Evolutionary conservation across 2,113 vertebrate species (phyloP).

Genomic region (Sapayoa aenigma): DNA sequence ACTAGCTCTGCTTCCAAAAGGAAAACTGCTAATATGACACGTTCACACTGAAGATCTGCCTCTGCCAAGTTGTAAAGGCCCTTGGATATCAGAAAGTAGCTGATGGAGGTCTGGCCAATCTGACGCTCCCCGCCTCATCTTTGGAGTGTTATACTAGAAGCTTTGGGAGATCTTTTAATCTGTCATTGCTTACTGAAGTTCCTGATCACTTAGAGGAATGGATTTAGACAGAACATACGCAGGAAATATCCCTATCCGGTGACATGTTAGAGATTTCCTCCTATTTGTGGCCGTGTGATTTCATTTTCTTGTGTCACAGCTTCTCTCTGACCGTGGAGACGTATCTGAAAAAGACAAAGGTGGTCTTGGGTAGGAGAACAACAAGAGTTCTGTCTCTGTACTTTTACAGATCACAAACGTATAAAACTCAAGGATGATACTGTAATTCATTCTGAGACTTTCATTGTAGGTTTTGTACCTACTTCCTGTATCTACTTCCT

Average conservation of each 20-base stretch:
- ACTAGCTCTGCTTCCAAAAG: neutral
- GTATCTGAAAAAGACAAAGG: neutral
- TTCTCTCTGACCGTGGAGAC: neutral
- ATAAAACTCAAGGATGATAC: neutral
- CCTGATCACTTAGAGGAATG: neutral
- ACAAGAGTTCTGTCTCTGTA: neutral
- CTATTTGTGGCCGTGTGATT: neutral
- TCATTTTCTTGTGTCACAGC: neutral
- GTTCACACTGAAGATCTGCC: neutral
- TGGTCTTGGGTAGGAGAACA: neutral
- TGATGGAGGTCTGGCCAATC: neutral
- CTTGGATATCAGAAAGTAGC: neutral
- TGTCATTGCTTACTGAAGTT: neutral
- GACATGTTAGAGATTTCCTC: neutral
- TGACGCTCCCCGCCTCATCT: neutral
- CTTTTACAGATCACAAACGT: neutral
- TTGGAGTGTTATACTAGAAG: neutral
- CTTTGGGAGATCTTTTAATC: neutral
- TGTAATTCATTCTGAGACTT: neutral
- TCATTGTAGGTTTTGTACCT: neutral
- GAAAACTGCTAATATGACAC: neutral
- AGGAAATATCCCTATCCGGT: neutral
- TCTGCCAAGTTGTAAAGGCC: neutral
- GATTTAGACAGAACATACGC: neutral
- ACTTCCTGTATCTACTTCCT: neutral